phyloP scores from a whole-genome alignment of 2,113 vertebrate genomes.

The Aegotheles bennettii region DNA sequence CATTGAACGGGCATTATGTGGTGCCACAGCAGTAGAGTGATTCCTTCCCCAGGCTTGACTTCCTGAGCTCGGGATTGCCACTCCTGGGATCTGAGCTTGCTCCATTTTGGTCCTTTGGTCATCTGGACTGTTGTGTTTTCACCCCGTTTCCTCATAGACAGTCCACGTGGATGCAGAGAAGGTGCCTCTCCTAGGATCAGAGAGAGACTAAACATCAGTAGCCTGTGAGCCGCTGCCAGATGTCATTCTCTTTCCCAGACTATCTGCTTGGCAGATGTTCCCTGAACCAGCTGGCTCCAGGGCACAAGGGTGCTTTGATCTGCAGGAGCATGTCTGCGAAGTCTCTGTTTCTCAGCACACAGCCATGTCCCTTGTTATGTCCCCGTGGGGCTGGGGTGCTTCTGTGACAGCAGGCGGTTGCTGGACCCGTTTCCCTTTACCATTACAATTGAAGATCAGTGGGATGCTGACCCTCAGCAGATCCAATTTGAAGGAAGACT shows the following conservation, averaged over 20 bases:
- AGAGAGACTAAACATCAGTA: background rate
- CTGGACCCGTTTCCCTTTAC: background rate
- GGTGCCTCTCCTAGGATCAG: background rate
- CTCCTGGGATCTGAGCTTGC: background rate
- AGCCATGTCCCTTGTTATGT: accelerated
- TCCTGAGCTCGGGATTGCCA: background rate
- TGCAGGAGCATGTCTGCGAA: background rate
- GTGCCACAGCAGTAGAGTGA: background rate
- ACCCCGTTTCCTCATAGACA: background rate
- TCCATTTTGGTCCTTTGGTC: background rate
- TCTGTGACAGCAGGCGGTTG: accelerated
- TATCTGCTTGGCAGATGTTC: background rate
- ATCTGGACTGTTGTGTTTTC: background rate
- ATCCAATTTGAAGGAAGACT: background rate
- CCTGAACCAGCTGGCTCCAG: background rate
- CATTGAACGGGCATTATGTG: accelerated
- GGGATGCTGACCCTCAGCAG: background rate
- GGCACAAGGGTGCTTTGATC: background rate
- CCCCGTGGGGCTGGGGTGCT: accelerated
- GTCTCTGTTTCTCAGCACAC: background rate
- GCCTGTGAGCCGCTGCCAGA: background rate
- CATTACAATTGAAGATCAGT: accelerated
- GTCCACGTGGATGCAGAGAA: background rate
- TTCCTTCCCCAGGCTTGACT: background rate
- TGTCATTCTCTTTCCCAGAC: background rate